Percentiles rank a stretch among this genome's conserved stretches.
These are phyloP conservation scores for Mantis religiosa DNA, from an alignment of 2,888 invertebrate genomes.

Conservation along the genomic window DNA sequence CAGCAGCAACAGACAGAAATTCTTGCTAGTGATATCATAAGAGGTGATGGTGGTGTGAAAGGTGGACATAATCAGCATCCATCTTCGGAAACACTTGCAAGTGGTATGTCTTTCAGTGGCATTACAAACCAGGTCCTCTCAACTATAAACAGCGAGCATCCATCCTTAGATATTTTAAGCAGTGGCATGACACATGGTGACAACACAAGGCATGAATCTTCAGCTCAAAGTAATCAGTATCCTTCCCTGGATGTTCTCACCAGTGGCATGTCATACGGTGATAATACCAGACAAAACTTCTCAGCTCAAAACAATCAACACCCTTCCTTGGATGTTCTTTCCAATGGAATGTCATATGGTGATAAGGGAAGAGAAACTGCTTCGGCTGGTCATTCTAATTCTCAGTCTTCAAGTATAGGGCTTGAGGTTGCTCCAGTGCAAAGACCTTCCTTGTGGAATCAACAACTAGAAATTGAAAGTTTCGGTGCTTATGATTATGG, in stretches of 20 bases:
- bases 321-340: background rate
- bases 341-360: background rate
- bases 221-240: background rate
- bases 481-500: background rate
- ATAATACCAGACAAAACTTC: background rate
- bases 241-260: background rate
- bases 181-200: background rate
- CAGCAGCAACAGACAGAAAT: background rate
- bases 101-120: background rate
- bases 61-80: background rate
- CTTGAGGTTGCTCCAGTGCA: background rate
- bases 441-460: background rate
- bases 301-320: background rate
- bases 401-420: background rate
- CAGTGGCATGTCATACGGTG: background rate
- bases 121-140: background rate
- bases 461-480: background rate
- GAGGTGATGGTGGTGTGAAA: background rate
- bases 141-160: background rate
- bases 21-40: background rate
- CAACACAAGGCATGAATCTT: background rate
- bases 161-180: background rate
- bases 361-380: background rate
- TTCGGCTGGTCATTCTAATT: background rate
- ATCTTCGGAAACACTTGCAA: background rate